phyloP scores from a whole-genome alignment of 2,113 vertebrate species.

The Motacilla tschutschensis region DNA sequence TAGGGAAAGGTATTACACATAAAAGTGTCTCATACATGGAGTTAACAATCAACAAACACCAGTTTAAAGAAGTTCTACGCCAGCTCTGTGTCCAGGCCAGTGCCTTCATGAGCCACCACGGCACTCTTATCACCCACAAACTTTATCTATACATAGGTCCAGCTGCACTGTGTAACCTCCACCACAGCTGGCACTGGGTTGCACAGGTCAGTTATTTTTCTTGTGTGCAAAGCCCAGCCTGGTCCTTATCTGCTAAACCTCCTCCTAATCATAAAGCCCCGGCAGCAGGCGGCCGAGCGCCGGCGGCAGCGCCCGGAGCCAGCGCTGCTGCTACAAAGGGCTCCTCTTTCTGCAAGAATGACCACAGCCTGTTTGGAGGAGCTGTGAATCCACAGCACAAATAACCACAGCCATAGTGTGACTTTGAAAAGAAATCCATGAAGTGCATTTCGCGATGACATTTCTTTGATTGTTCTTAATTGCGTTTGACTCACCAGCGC shows the following conservation, averaged over 20 bases:
- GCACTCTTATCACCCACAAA: background rate
- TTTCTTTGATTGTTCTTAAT: conserved; percentile 54
- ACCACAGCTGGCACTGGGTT: background rate
- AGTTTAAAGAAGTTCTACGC: background rate
- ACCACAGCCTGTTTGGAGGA: background rate
- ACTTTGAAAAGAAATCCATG: background rate
- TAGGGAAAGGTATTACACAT: background rate
- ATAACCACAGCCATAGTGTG: background rate
- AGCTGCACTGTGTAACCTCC: background rate
- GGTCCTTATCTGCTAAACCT: conserved; percentile 1
- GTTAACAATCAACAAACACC: background rate
- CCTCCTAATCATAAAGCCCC: background rate
- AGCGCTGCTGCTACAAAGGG: background rate
- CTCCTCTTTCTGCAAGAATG: background rate
- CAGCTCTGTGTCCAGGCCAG: background rate
- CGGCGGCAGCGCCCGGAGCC: background rate
- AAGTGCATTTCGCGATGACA: background rate
- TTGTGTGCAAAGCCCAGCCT: background rate
- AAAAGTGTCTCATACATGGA: background rate
- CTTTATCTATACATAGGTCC: background rate
- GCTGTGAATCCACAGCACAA: background rate
- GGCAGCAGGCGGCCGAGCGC: background rate
- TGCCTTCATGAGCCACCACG: background rate
- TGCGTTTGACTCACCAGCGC: background rate
- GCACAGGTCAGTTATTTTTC: background rate